Conservation (phyloP, 2,797 vertebrate species). For the Etheostoma perlongum region DNA sequence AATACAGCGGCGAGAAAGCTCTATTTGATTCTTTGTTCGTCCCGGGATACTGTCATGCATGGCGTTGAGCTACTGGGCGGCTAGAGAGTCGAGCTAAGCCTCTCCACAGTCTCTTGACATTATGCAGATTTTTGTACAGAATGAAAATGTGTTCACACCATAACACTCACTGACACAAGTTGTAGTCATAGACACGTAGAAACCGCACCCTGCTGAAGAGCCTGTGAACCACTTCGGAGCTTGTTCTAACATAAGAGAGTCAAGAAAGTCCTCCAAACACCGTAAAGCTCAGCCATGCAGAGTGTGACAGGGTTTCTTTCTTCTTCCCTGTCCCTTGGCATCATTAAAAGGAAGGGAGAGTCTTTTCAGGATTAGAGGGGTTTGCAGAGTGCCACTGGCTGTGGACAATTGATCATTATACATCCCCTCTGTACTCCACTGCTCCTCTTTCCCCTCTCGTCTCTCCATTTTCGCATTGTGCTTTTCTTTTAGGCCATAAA, state of each 20-base stretch:
- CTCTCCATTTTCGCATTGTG: not conserved
- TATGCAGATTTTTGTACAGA: slow-evolving; percentile 11
- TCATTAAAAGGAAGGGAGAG: slow-evolving; percentile 62
- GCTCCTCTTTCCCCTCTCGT: not conserved
- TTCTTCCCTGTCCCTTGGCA: slow-evolving; percentile 49
- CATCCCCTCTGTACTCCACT: slow-evolving; percentile 37
- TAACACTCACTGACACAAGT: not conserved
- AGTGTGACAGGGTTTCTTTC: slow-evolving; percentile 40
- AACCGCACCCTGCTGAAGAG: not conserved
- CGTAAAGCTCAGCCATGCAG: slow-evolving; percentile 21
- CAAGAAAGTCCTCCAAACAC: slow-evolving; percentile 42
- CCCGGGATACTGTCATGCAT: slow-evolving; percentile 17
- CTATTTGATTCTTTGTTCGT: slow-evolving; percentile 16
- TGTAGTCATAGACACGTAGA: not conserved
- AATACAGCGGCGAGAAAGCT: slow-evolving; percentile 21
- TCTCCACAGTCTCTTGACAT: not conserved
- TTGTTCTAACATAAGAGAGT: slow-evolving; percentile 23
- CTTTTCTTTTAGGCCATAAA: slow-evolving; percentile 22
- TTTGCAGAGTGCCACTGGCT: slow-evolving; percentile 57
- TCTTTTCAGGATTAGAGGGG: slow-evolving; percentile 62
- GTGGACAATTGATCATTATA: slow-evolving; percentile 63
- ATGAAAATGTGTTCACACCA: not conserved
- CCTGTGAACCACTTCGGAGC: slow-evolving; percentile 20
- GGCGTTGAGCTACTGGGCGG: slow-evolving; percentile 8
- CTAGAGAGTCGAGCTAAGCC: too few species aligned